Evolutionary conservation across 2,113 vertebrate species (phyloP).

Genomic region (Salvelinus namaycush): DNA sequence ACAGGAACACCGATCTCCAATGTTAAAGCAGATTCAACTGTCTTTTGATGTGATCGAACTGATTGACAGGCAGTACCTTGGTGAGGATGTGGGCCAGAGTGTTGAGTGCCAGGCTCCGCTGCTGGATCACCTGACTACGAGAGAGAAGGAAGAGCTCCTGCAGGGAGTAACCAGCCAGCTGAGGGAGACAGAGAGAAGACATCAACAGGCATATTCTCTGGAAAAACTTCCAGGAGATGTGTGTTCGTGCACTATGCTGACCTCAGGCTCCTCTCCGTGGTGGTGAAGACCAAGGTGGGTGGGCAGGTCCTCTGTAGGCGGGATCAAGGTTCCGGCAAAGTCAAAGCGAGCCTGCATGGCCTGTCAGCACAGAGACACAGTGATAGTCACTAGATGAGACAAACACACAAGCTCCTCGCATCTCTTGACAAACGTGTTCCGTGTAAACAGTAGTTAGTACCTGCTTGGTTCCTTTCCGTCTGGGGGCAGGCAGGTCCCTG

Average conservation of each 20-base stretch:
- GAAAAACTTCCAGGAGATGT: neutral
- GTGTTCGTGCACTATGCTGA: constrained; percentile 53
- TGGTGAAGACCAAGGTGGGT: constrained; percentile 94
- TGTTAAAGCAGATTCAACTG: neutral
- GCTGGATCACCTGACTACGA: constrained; percentile 91
- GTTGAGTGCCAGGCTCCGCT: constrained; percentile 86
- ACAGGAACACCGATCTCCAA: neutral
- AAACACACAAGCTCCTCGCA: neutral
- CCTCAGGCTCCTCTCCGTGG: constrained; percentile 96
- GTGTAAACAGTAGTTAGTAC: constrained; percentile 53
- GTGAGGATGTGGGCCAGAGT: constrained; percentile 85
- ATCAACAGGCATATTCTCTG: neutral
- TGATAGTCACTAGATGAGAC: neutral
- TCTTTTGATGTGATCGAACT: neutral
- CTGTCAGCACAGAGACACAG: constrained; percentile 64
- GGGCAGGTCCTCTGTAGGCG: constrained; percentile 84
- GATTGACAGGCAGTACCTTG: constrained; percentile 74
- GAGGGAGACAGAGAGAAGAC: neutral
- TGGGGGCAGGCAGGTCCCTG: constrained; percentile 81
- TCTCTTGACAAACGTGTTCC: neutral
- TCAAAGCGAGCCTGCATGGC: constrained; percentile 95
- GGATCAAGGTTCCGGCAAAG: constrained; percentile 86
- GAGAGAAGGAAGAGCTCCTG: constrained; percentile 95
- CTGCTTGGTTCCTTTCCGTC: constrained; percentile 81
- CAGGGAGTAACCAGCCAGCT: constrained; percentile 95